Percentiles rank a stretch among this genome's conserved stretches.
phyloP scores from a whole-genome alignment of 2,113 vertebrate genomes.

The Calidris pugnax region DNA sequence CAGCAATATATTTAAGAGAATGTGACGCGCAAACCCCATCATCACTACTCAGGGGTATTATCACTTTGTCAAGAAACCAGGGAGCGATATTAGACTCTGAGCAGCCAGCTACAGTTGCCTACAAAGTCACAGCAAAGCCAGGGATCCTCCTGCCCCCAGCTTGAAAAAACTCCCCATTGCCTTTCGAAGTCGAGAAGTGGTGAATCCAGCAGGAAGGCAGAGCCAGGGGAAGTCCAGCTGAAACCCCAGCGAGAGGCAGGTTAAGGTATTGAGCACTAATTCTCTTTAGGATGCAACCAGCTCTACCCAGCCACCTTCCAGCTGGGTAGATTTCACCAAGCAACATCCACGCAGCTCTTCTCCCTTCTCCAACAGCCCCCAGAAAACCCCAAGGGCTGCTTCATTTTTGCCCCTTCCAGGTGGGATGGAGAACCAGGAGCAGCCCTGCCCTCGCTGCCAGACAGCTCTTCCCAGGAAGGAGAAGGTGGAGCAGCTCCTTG shows the following conservation, averaged over 20 bases:
- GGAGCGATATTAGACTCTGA: rapidly evolving
- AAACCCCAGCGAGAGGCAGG: background rate
- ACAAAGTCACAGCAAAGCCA: background rate
- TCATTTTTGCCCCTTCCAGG: background rate
- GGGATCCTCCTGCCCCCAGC: background rate
- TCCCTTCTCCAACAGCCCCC: background rate
- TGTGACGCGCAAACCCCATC: rapidly evolving
- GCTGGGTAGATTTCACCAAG: rapidly evolving
- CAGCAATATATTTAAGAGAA: background rate
- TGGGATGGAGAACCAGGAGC: background rate
- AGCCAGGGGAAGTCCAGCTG: background rate
- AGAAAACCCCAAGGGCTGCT: background rate
- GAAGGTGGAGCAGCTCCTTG: background rate
- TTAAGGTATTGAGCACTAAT: background rate
- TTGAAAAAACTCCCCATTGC: rapidly evolving
- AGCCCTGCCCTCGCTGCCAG: rapidly evolving
- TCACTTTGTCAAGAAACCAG: rapidly evolving
- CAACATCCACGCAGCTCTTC: rapidly evolving
- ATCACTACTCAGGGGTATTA: rapidly evolving
- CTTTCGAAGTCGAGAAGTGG: rapidly evolving
- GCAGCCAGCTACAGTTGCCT: background rate
- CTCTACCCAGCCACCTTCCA: background rate
- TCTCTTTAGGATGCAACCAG: background rate
- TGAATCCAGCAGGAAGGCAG: background rate
- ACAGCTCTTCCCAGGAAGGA: background rate